phyloP scores from a whole-genome alignment of 2,888 invertebrate genomes.

The Drosophila prostipennis region DNA sequence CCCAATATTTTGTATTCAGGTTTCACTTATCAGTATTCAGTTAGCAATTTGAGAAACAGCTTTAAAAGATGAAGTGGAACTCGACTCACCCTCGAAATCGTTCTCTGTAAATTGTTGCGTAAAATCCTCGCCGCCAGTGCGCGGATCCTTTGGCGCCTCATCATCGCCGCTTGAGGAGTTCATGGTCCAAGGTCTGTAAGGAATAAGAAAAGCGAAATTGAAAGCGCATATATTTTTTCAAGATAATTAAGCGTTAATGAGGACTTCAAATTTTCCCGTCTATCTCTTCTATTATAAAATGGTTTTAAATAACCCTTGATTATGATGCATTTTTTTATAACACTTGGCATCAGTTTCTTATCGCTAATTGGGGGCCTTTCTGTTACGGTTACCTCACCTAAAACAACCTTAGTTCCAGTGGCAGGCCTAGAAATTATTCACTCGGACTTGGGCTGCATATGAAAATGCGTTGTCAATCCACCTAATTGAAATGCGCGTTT shows the following conservation, averaged over 20 bases:
- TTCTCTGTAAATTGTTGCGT: constrained; percentile 93
- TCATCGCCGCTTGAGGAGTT: constrained; percentile 87
- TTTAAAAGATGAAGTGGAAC: not conserved
- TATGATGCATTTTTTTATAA: not conserved
- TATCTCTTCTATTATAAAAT: not conserved
- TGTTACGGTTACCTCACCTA: constrained; percentile 2
- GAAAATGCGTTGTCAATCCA: constrained; percentile 32
- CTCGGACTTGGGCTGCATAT: constrained; percentile 3
- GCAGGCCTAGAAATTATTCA: not conserved
- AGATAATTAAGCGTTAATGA: constrained; percentile 5
- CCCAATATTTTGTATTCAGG: constrained; percentile 20
- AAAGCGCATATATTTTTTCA: constrained; percentile 4
- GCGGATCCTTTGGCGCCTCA: constrained; percentile 94
- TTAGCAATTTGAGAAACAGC: not conserved
- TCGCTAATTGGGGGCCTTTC: not conserved
- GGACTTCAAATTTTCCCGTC: not conserved
- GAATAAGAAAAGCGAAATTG: constrained; percentile 6
- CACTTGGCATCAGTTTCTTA: not conserved
- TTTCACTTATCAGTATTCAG: constrained; percentile 28
- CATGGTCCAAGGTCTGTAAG: constrained; percentile 87
- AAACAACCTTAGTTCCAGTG: not conserved
- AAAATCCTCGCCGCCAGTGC: constrained; percentile 89
- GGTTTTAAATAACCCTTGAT: not conserved
- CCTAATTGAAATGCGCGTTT: constrained; percentile 47
- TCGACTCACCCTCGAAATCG: constrained; percentile 92